Percentiles rank a stretch among this genome's conserved stretches.
phyloP scores from a whole-genome alignment of 2,113 vertebrate species.

The Dolichallabes microphthalmus region DNA sequence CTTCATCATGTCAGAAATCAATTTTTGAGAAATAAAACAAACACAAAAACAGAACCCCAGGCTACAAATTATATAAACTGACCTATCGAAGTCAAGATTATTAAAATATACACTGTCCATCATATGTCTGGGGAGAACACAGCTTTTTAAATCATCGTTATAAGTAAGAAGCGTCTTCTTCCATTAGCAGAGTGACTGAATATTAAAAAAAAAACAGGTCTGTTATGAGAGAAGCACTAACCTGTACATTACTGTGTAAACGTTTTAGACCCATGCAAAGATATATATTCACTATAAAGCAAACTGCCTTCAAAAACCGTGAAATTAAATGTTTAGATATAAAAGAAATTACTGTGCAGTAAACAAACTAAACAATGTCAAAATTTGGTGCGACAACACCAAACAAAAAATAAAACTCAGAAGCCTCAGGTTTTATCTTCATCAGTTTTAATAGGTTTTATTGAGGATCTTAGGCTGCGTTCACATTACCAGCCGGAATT shows the following conservation, averaged over 20 bases:
- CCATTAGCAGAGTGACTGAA: neutral
- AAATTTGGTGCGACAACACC: too few species aligned
- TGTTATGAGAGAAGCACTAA: neutral
- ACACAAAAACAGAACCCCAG: constrained; percentile 1
- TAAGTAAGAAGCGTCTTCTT: neutral
- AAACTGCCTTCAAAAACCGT: neutral
- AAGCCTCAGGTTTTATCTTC: too few species aligned
- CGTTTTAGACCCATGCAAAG: neutral
- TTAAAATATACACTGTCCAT: neutral
- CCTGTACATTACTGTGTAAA: neutral
- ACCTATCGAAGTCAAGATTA: neutral
- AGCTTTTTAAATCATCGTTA: neutral
- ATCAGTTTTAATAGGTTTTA: too few species aligned
- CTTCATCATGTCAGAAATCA: constrained; percentile 22
- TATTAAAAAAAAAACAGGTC: neutral
- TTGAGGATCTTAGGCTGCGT: too few species aligned
- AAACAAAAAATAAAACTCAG: too few species aligned
- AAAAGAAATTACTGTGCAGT: neutral
- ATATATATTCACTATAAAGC: neutral
- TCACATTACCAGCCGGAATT: too few species aligned
- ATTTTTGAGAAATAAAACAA: constrained; percentile 15
- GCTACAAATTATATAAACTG: neutral
- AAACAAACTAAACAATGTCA: too few species aligned
- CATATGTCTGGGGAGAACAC: neutral
- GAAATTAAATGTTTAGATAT: neutral